A percentile compares a stretch with the other conserved stretches of the same genome.
These are phyloP conservation scores for Cynopterus sphinx DNA, from an alignment of 2,797 vertebrate species.

Conservation along the genomic window DNA sequence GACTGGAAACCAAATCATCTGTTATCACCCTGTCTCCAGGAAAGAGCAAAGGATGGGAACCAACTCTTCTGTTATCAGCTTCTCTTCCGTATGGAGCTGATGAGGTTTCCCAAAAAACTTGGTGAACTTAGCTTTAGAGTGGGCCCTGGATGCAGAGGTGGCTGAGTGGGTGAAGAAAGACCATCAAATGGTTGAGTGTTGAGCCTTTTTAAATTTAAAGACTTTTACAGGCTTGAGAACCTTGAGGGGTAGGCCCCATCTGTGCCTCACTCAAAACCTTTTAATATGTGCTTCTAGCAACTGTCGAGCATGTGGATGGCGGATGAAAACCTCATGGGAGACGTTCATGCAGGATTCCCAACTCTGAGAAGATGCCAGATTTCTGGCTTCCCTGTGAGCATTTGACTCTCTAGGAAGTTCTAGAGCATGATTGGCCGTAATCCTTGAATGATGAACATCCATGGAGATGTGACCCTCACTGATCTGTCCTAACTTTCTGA, in stretches of 20 bases:
- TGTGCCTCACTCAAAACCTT: background rate
- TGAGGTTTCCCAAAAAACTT: background rate
- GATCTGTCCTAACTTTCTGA: background rate
- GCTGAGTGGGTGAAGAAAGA: background rate
- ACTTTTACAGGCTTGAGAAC: background rate
- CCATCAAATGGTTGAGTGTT: accelerated
- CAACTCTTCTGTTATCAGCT: background rate
- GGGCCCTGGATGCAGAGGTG: background rate
- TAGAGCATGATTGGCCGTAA: background rate
- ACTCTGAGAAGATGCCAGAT: background rate
- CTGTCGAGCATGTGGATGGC: background rate
- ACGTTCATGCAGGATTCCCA: accelerated
- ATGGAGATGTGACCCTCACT: background rate
- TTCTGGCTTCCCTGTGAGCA: background rate
- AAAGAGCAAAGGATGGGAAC: no score
- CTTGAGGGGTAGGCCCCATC: background rate
- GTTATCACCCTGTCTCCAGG: background rate
- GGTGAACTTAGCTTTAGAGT: background rate
- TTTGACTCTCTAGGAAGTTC: background rate
- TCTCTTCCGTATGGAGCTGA: background rate
- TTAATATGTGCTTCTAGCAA: background rate
- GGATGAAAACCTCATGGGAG: background rate
- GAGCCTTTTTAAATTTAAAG: accelerated
- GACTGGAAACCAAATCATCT: background rate
- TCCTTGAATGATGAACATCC: background rate